These are phyloP conservation scores for Zapus hudsonius DNA, from an alignment of 2,113 vertebrate species.

Conservation along the genomic window DNA sequence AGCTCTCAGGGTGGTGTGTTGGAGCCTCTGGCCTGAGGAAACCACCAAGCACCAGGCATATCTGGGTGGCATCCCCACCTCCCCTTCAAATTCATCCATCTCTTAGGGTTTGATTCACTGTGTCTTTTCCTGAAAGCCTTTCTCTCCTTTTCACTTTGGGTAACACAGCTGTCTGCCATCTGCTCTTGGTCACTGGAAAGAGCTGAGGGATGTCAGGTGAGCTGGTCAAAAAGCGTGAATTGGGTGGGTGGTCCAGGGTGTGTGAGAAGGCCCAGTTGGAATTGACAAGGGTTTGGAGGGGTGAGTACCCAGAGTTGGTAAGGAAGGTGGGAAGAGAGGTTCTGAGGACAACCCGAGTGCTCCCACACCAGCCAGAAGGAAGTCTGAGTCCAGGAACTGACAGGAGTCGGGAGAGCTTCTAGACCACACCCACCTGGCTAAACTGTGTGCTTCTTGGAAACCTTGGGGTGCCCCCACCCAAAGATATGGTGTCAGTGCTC, in stretches of 20 bases:
- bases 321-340: no score
- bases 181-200: not conserved
- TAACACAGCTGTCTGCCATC: fast-evolving
- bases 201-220: not conserved
- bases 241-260: not conserved
- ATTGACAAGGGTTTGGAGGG: fast-evolving
- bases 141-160: not conserved
- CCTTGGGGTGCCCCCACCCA: not conserved
- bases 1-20: fast-evolving
- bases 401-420: no score
- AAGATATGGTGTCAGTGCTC: fast-evolving
- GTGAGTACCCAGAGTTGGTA: no score
- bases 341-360: no score
- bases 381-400: no score
- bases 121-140: not conserved
- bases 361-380: not conserved
- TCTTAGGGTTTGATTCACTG: no score
- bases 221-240: not conserved
- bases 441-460: not conserved
- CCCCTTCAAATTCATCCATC: no score
- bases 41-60: fast-evolving
- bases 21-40: not conserved
- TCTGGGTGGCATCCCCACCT: not conserved
- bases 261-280: not conserved
- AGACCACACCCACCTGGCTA: not conserved